Percentiles rank a stretch among this genome's conserved stretches.
phyloP scores from a whole-genome alignment of 1,140 invertebrate species.

The Heterodera schachtii region DNA sequence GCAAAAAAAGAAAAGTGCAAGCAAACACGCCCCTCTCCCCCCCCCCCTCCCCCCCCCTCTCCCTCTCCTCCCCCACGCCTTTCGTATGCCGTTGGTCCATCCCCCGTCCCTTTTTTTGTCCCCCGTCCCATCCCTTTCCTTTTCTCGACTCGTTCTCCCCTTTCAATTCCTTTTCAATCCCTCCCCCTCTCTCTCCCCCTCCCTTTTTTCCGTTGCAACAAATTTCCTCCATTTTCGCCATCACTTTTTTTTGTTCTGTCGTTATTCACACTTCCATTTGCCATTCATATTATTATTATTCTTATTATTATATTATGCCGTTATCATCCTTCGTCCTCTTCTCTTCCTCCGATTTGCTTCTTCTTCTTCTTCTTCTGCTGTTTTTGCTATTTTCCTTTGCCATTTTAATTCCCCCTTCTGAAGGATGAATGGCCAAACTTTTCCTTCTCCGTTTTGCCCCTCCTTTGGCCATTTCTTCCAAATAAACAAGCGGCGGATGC shows the following conservation, averaged over 20 bases:
- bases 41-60: too few relatives aligned
- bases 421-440: not conserved
- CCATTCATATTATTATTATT: too few relatives aligned
- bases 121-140: too few relatives aligned
- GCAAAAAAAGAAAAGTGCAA: not conserved
- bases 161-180: not conserved
- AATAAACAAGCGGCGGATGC: not conserved
- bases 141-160: not conserved
- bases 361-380: not conserved
- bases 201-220: not conserved
- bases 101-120: too few relatives aligned
- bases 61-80: not conserved
- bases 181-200: not conserved
- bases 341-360: not conserved
- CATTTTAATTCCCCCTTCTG: not conserved
- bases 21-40: not conserved
- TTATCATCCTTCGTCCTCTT: not conserved
- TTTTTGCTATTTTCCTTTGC: not conserved
- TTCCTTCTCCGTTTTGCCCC: not conserved
- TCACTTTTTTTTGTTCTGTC: not conserved
- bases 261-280: not conserved
- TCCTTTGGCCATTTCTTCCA: not conserved
- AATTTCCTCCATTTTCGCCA: not conserved
- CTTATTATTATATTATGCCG: too few relatives aligned
- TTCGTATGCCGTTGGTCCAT: too few relatives aligned